Percentiles rank a stretch among this genome's conserved stretches.
These are phyloP conservation scores for Dryobates pubescens DNA, from an alignment of 2,797 vertebrate species.

Conservation along the genomic window DNA sequence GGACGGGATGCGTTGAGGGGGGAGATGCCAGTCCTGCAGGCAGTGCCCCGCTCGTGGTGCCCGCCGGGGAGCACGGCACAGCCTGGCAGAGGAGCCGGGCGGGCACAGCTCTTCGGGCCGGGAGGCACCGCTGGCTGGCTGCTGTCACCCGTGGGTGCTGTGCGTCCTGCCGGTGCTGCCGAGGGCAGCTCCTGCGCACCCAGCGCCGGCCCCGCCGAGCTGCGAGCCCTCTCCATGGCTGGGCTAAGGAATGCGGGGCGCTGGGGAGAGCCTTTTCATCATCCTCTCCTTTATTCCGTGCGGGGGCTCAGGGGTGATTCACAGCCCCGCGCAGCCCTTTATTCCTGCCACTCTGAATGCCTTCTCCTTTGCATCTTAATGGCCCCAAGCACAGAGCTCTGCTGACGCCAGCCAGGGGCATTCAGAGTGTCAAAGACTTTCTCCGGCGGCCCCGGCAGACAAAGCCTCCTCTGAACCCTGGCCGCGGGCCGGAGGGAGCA, in stretches of 20 bases:
- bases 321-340: slow-evolving; percentile 20
- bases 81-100: background rate
- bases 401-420: background rate
- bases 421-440: background rate
- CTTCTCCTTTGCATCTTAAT: slow-evolving; percentile 58
- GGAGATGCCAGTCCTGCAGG: background rate
- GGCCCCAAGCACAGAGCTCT: background rate
- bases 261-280: slow-evolving; percentile 31
- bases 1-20: background rate
- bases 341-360: slow-evolving; percentile 17
- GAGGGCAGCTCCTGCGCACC: background rate
- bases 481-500: background rate
- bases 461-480: background rate
- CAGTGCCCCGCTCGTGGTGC: background rate
- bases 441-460: background rate
- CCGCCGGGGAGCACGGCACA: background rate
- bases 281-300: background rate
- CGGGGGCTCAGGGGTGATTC: slow-evolving; percentile 15
- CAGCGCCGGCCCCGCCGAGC: background rate
- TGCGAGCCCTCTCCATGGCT: slow-evolving; percentile 17
- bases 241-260: slow-evolving; percentile 22
- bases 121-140: background rate
- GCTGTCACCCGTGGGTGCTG: background rate
- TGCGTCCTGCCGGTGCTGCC: background rate
- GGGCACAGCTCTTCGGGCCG: background rate